phyloP scores from a whole-genome alignment of 2,888 invertebrate species.

The Eueremaeus valkanovi region DNA sequence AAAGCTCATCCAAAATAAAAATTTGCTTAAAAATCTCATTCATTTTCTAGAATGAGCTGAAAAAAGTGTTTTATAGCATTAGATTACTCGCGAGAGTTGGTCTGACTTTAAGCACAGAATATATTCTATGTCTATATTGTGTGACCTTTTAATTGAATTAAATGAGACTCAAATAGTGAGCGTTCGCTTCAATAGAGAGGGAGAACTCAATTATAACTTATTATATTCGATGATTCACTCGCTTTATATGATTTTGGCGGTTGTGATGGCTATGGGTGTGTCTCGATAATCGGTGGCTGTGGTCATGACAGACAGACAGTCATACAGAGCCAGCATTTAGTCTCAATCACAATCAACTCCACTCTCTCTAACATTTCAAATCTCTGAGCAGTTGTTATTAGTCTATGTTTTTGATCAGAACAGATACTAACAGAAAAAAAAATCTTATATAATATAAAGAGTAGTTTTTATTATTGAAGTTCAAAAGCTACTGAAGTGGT shows the following conservation, averaged over 20 bases:
- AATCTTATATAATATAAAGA: background rate
- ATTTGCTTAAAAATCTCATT: background rate
- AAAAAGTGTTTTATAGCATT: background rate
- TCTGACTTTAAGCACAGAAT: background rate
- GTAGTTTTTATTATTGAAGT: background rate
- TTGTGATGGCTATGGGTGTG: constrained; percentile 14
- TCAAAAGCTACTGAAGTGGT: background rate
- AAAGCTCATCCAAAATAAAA: background rate
- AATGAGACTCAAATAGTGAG: constrained; percentile 21
- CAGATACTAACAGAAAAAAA: background rate
- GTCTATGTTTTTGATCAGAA: background rate
- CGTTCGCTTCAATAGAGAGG: constrained; percentile 3
- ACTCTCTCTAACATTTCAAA: background rate
- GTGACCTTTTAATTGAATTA: constrained; percentile 32
- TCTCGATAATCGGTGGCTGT: constrained; percentile 10
- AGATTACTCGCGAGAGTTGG: background rate
- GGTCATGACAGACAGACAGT: constrained; percentile 29
- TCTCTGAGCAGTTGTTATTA: constrained; percentile 4
- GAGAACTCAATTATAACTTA: constrained; percentile 23
- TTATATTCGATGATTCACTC: constrained; percentile 11
- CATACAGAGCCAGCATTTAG: background rate
- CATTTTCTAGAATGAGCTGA: background rate
- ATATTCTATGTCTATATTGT: constrained; percentile 13
- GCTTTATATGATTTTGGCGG: background rate
- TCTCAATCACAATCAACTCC: constrained; percentile 23